Evolutionary conservation across 92 coral and sea anemone species (phyloP), one percentile per base, ranked within the genome.

Genomic region (Porites lobata): DNA sequence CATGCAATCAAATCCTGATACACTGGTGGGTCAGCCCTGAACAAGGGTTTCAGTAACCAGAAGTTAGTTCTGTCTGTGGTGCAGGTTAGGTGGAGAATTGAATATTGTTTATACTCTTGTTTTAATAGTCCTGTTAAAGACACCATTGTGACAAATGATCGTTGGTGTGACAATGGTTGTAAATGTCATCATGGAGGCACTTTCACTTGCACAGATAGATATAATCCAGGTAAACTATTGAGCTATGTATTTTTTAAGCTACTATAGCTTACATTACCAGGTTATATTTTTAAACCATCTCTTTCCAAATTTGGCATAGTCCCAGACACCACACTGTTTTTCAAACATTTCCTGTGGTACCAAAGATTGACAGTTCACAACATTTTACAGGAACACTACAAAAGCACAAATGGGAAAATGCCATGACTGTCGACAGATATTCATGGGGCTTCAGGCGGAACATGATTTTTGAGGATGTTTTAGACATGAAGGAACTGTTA

Each of bases 321-420:
- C 4, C 32, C 32, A 29, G 32, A 29, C 32, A 29, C 32, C 32
- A 38, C 47, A 38, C 0, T 38, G 47, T 38, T 38, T 38, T 38
- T 38, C 5, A 4, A 4, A 38, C 0, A 4, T 38, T 38, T 38
- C 6, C 47, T 38, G 47, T 38, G 47, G 47, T 38, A 38, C 47
- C 47, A 38, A 38, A 38, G 47, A 38, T 38, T 38, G 47, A 38
- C 47, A 0, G 47, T 14, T 8, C 17, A 56, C 61, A 56, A 14
- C 61, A 56, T 10, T 20, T 14, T 10, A 32, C 12, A 93, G 96
- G 96, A 8, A 88, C 88, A 53, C 93, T 83, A 6, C 76, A 83
- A 69, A 89, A 89, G 6, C 99, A 96, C 86, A 96, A 96, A 77
- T 96, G 99, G 99, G 99, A 96, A 85, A 96, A 96, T 84, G 93